Evolutionary conservation across 1,140 invertebrate genomes (phyloP).

Genomic region (Solenopsis fugax): DNA sequence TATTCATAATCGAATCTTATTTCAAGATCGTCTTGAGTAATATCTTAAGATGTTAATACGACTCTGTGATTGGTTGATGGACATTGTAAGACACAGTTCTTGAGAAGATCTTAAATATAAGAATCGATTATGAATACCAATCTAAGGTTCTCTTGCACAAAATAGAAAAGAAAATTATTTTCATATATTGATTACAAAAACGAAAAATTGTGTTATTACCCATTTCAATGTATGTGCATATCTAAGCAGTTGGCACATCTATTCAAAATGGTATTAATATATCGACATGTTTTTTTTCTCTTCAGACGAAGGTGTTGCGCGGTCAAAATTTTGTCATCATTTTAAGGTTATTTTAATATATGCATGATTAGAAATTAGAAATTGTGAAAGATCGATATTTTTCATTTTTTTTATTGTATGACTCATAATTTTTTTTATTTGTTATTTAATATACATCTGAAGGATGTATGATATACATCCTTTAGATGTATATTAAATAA

Average conservation of each 20-base stretch:
- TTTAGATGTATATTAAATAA: background rate
- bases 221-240: background rate
- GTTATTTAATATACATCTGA: too few species aligned
- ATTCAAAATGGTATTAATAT: background rate
- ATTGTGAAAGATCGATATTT: background rate
- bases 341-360: background rate
- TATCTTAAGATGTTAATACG: too few species aligned
- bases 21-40: too few species aligned
- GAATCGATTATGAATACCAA: too few species aligned
- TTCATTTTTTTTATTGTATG: background rate
- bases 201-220: background rate
- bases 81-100: too few species aligned
- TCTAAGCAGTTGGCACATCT: background rate
- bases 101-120: too few species aligned
- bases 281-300: background rate
- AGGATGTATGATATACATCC: too few species aligned
- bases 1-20: too few species aligned
- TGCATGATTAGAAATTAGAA: too few species aligned
- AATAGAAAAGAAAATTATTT: background rate
- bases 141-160: background rate
- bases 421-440: background rate
- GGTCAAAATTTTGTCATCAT: background rate
- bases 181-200: background rate
- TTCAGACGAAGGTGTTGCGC: background rate
- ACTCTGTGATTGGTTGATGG: too few species aligned